Evolutionary conservation across 2,113 vertebrate species (phyloP).

Genomic region (Stictonetta naevosa): DNA sequence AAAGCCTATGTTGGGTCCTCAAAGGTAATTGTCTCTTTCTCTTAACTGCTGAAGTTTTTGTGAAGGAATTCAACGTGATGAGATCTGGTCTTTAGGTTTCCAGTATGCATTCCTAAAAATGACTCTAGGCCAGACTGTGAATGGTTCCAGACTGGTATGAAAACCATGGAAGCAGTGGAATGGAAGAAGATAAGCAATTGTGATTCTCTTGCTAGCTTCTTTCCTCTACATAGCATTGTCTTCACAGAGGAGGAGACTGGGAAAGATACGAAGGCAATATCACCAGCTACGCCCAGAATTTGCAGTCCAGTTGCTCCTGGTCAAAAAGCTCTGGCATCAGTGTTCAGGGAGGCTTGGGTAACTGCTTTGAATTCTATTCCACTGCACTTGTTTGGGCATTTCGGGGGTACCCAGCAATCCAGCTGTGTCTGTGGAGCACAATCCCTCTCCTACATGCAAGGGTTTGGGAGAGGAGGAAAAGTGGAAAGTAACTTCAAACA

Average conservation of each 20-base stretch:
- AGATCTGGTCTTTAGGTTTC: background rate
- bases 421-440: background rate
- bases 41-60: background rate
- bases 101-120: background rate
- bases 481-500: background rate
- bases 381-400: background rate
- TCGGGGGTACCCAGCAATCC: background rate
- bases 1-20: background rate
- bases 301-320: background rate
- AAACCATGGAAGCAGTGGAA: background rate
- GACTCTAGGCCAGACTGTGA: background rate
- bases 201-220: background rate
- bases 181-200: background rate
- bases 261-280: background rate
- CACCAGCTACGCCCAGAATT: background rate
- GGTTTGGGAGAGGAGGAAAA: background rate
- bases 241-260: background rate
- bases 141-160: background rate
- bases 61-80: background rate
- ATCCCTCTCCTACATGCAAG: background rate
- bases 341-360: background rate
- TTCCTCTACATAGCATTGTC: background rate
- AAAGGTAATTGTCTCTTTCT: background rate
- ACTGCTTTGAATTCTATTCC: background rate
- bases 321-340: background rate